phyloP scores from a whole-genome alignment of 2,888 invertebrate genomes.

The Drosophila tanythrix region DNA sequence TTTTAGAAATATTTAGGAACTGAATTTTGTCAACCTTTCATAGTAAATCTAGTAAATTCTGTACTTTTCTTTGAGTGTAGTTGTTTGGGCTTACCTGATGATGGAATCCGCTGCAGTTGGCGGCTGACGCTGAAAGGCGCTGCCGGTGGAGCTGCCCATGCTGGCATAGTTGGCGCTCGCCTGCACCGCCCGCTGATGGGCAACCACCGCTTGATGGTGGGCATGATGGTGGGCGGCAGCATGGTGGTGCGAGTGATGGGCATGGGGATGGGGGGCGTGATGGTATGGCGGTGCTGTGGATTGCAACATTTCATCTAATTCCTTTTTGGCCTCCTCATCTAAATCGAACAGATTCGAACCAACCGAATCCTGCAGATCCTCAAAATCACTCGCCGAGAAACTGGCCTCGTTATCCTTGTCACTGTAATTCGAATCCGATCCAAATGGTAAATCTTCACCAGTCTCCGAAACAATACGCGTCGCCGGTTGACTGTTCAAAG shows the following conservation, averaged over 20 bases:
- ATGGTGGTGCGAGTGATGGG: conserved; percentile 65
- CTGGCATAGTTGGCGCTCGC: conserved; percentile 77
- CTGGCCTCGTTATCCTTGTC: conserved; percentile 41
- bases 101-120: conserved; percentile 78
- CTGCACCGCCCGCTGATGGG: conserved; percentile 70
- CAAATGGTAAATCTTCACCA: conserved; percentile 54
- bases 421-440: conserved; percentile 11
- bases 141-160: conserved; percentile 80
- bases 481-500: conserved; percentile 44
- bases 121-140: conserved; percentile 83
- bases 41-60: not conserved
- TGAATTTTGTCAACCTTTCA: not conserved
- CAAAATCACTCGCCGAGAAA: conserved; percentile 59
- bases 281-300: conserved; percentile 83
- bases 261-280: conserved; percentile 65
- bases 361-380: conserved; percentile 79
- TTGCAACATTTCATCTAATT: conserved; percentile 85
- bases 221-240: conserved; percentile 65
- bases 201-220: conserved; percentile 63
- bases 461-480: conserved; percentile 59
- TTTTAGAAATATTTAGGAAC: not conserved
- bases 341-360: conserved; percentile 84
- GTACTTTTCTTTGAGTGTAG: not conserved
- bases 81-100: conserved; percentile 75
- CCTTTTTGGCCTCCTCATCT: conserved; percentile 84